A percentile compares a stretch with the other conserved stretches of the same genome.
phyloP scores from a whole-genome alignment of 1,140 invertebrate species.

The Hermatobates lingyangjiaoensis region DNA sequence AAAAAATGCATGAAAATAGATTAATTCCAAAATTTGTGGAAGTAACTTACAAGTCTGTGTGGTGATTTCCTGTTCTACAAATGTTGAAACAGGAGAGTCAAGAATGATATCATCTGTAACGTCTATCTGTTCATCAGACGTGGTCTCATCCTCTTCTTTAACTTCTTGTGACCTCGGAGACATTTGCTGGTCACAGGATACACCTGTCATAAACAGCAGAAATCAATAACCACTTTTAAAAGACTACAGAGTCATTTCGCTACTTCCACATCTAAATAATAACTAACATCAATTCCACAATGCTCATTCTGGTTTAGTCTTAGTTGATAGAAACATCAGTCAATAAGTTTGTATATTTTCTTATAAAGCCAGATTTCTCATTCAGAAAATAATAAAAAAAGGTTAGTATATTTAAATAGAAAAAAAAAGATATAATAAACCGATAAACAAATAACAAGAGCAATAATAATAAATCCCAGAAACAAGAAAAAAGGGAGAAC shows the following conservation, averaged over 20 bases:
- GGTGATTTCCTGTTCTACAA: neutral
- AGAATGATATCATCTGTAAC: neutral
- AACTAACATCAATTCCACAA: conserved; percentile 2
- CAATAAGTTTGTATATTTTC: no score
- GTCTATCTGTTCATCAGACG: neutral
- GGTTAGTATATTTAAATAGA: no score
- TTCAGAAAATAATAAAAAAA: no score
- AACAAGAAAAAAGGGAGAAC: no score
- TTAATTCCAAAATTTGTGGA: neutral
- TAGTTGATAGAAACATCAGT: no score
- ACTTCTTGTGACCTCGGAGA: conserved; percentile 12
- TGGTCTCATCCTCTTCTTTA: conserved; percentile 6
- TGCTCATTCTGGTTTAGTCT: no score
- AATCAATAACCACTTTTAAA: neutral
- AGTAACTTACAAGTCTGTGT: neutral
- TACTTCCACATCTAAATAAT: neutral
- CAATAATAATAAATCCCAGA: no score
- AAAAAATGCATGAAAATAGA: neutral
- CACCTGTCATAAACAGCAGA: conserved; percentile 8
- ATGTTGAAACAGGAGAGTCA: neutral
- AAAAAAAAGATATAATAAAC: no score
- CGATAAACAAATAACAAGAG: no score
- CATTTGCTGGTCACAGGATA: conserved; percentile 15
- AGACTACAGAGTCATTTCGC: neutral
- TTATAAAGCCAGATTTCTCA: no score